phyloP scores from a whole-genome alignment of 1,140 invertebrate genomes.

The Bombus picipes region DNA sequence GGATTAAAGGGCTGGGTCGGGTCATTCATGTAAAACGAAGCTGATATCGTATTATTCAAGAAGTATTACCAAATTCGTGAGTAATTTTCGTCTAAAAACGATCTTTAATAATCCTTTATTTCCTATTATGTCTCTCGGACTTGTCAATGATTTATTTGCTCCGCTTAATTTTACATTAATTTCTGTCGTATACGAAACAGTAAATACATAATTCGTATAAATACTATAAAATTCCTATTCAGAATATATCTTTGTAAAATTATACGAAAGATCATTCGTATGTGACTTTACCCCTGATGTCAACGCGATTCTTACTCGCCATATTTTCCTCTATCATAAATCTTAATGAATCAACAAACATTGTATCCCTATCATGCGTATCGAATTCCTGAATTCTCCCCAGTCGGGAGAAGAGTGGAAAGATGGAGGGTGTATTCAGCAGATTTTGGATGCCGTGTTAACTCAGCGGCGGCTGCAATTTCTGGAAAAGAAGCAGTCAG shows the following conservation, averaged over 20 bases:
- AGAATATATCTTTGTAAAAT: background rate
- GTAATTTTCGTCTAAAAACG: background rate
- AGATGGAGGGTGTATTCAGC: slow-evolving; percentile 1
- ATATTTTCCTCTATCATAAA: background rate
- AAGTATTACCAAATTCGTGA: too few species aligned
- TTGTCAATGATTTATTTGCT: background rate
- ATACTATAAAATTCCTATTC: background rate
- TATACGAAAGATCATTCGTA: background rate
- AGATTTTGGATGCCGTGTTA: slow-evolving; percentile 31
- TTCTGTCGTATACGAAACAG: too few species aligned
- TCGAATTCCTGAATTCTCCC: background rate
- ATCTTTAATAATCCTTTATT: background rate
- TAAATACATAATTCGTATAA: background rate
- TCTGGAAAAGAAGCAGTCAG: slow-evolving; percentile 68
- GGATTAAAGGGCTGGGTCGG: background rate
- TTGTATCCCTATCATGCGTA: background rate
- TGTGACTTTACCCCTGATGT: background rate
- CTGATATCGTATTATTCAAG: background rate
- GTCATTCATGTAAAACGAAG: background rate
- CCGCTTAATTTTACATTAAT: background rate
- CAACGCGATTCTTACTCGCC: background rate
- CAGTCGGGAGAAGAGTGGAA: too few species aligned
- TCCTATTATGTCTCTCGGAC: background rate
- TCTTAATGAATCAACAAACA: slow-evolving; percentile 11
- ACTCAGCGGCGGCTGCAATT: slow-evolving; percentile 42